These are phyloP conservation scores for Pseudoatta argentina DNA, from an alignment of 1,140 invertebrate species.

Conservation along the genomic window DNA sequence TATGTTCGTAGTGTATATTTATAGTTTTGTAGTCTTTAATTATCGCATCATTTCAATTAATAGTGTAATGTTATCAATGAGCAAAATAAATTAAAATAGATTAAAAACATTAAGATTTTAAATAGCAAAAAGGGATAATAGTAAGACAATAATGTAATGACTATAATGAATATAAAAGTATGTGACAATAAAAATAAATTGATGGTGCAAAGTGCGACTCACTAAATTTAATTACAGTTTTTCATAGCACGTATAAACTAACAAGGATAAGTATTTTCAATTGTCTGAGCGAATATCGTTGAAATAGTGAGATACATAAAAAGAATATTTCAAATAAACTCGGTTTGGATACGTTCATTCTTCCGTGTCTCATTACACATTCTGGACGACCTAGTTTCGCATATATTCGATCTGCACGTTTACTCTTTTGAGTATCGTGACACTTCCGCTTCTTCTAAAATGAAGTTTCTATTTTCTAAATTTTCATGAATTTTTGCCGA, in stretches of 20 bases:
- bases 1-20: slow-evolving; percentile 1
- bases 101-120: background rate
- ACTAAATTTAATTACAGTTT: slow-evolving; percentile 27
- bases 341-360: slow-evolving; percentile 7
- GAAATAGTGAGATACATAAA: background rate
- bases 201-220: background rate
- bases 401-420: slow-evolving; percentile 13
- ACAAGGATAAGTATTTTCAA: background rate
- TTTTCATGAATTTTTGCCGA: slow-evolving; percentile 13
- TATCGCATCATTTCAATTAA: background rate
- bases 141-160: background rate
- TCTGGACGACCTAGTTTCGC: slow-evolving; percentile 38
- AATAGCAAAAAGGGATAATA: background rate
- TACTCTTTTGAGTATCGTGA: slow-evolving; percentile 25
- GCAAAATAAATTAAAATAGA: background rate
- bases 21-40: background rate
- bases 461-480: slow-evolving; percentile 25
- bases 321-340: slow-evolving; percentile 28
- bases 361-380: slow-evolving; percentile 46
- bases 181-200: slow-evolving; percentile 6
- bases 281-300: slow-evolving; percentile 3
- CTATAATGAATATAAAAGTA: background rate
- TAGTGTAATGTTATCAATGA: background rate
- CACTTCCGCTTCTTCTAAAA: background rate
- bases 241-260: background rate